Conservation (phyloP, 2,113 vertebrate genomes). For the Sander vitreus region DNA sequence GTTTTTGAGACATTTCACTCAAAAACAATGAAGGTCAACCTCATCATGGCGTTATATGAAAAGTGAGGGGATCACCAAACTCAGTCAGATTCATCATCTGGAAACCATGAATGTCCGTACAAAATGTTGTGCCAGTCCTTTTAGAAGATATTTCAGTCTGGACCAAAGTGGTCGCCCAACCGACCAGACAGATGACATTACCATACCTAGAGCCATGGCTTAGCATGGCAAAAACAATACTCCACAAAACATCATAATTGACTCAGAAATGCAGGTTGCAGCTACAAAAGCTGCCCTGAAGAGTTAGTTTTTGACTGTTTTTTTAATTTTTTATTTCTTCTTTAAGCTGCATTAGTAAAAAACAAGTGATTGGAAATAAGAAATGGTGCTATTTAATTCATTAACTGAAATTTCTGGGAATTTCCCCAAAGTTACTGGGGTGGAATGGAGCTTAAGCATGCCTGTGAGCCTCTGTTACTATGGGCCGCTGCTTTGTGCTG, state of each 20-base stretch:
- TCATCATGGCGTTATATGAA: background rate
- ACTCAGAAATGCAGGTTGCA: constrained; percentile 1
- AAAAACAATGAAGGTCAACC: background rate
- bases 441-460: constrained; percentile 18
- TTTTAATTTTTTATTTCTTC: background rate
- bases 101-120: background rate
- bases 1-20: background rate
- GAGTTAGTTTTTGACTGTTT: background rate
- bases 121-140: too few species aligned
- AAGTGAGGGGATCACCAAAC: background rate
- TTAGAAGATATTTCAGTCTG: background rate
- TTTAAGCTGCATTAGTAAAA: constrained; percentile 23
- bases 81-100: background rate
- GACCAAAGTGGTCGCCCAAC: background rate
- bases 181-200: background rate
- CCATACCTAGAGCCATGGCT: background rate
- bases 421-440: constrained; percentile 29
- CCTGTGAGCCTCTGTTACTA: constrained; percentile 48
- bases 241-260: background rate
- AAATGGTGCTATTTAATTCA: constrained; percentile 49
- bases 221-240: too few species aligned
- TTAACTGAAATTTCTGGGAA: constrained; percentile 52
- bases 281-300: background rate
- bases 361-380: constrained; percentile 48
- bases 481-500: constrained; percentile 41